Conservation (phyloP, 2,113 vertebrate species). For the Oxyruncus cristatus region DNA sequence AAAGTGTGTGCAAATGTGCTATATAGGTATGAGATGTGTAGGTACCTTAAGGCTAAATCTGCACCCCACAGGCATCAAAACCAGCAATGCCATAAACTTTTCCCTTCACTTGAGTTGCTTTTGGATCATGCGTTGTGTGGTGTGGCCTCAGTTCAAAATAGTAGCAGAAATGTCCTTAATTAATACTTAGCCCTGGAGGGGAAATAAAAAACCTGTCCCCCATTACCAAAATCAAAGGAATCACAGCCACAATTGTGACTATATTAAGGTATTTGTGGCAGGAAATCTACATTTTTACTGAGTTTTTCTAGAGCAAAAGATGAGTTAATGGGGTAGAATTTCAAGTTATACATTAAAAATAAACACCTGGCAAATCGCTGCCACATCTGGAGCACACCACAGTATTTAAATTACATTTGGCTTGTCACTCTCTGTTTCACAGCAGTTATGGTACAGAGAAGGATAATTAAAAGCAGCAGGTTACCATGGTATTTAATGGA, state of each 20-base stretch:
- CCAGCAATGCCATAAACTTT: not conserved
- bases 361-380: constrained; percentile 67
- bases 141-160: constrained; percentile 26
- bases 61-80: not conserved
- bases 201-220: not conserved
- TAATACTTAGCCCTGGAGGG: not conserved
- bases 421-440: constrained; percentile 66
- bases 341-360: constrained; percentile 38
- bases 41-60: not conserved
- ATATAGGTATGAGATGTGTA: not conserved
- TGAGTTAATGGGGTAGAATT: not conserved
- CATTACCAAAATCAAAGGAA: not conserved
- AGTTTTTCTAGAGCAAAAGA: not conserved
- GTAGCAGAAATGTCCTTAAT: constrained; percentile 33
- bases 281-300: not conserved
- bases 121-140: not conserved
- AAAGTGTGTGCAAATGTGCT: not conserved
- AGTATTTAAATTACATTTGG: constrained; percentile 73
- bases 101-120: not conserved
- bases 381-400: constrained; percentile 63
- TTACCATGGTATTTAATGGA: constrained; percentile 75
- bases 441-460: constrained; percentile 56
- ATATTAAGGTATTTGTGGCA: not conserved
- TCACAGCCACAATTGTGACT: not conserved
- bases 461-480: constrained; percentile 75